Conservation (phyloP, 2,797 vertebrate genomes). For the Poecilia gillii region DNA sequence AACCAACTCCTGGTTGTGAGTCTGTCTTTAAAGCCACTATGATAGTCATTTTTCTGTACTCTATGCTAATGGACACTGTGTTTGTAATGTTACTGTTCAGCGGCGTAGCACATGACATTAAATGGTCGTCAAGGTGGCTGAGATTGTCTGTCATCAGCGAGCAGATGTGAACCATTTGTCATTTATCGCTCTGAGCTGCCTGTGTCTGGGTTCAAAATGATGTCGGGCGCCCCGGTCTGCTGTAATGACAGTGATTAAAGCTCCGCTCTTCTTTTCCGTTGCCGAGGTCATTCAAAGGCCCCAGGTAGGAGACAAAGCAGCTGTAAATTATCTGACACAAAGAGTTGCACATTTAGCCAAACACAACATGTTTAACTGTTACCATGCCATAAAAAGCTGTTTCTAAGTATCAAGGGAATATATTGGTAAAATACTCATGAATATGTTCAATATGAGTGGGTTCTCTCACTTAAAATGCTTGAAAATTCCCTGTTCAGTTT, state of each 20-base stretch:
- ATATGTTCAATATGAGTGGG: neutral
- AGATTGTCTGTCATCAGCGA: constrained; percentile 12
- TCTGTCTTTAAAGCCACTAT: constrained; percentile 10
- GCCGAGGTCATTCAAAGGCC: neutral
- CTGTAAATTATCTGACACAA: neutral
- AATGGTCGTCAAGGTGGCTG: constrained; percentile 20
- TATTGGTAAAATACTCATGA: neutral
- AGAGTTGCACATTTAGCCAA: neutral
- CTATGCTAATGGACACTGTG: neutral
- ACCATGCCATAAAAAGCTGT: neutral
- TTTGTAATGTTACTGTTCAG: constrained; percentile 26
- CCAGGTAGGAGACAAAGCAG: neutral
- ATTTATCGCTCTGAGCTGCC: constrained; percentile 34
- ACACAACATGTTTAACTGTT: neutral
- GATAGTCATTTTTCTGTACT: constrained; percentile 19
- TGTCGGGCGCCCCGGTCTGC: constrained; percentile 30
- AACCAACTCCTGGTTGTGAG: neutral
- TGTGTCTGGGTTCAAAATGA: constrained; percentile 40
- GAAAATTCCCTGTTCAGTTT: neutral
- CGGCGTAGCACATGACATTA: constrained; percentile 14
- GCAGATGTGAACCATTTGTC: constrained; percentile 34
- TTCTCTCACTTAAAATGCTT: neutral
- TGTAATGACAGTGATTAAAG: constrained; percentile 36
- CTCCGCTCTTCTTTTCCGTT: constrained; percentile 32
- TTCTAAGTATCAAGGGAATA: neutral